Base-by-base conservation (phyloP, 2,113 vertebrate genomes). In the Salvator merianae region DNA sequence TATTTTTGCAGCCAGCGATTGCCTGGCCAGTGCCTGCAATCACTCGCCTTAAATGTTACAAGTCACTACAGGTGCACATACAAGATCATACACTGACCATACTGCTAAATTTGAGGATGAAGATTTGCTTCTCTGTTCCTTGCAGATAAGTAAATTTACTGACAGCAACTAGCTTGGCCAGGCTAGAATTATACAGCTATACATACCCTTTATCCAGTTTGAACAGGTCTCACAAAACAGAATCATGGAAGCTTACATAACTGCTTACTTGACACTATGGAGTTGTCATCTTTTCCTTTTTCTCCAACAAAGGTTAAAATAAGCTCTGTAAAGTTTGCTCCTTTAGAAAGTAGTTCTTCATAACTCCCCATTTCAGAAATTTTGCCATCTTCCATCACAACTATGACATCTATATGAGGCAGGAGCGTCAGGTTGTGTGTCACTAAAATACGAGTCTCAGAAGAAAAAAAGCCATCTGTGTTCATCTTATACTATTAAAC, bases 391-490 rank as follows among this genome's bases (percentile, higher is more conserved):
- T 93, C 75, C 90, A 93, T 94, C 9, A 95, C 69, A 78, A 91
- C 66, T 84, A 89, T 75, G 65, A 95, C 47, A 85, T 91, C 90
- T 26, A 76, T 22, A 28, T 84, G 87, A 73, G 93, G 91, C 4
- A 93, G 79, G 32, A 94, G 4, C 0, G 12, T 89, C 78, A 94
- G 74, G 32, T 91, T 94, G 77, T 89, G 82, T 12, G 91, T 95
- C 82, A 94, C 94, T 89, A 95, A 86, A 79, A 95, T 18, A n/a
- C 34, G 62, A 77, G 90, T 96, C 93, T 94, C 7, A 38, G 36
- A 82, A 79, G 93, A 93, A 79, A 86, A 2, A 90, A 72, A 87
- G 1, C 7, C 24, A n/a, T 20, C 28, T 12, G 3, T 81, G 87
- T 89, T 62, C 36, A 32, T 6, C 55, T 76, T 73, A 71, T 3